Percentiles rank a stretch among this genome's conserved stretches.
Evolutionary conservation across 1,140 invertebrate species (phyloP).

Genomic region (Carposina sasakii): DNA sequence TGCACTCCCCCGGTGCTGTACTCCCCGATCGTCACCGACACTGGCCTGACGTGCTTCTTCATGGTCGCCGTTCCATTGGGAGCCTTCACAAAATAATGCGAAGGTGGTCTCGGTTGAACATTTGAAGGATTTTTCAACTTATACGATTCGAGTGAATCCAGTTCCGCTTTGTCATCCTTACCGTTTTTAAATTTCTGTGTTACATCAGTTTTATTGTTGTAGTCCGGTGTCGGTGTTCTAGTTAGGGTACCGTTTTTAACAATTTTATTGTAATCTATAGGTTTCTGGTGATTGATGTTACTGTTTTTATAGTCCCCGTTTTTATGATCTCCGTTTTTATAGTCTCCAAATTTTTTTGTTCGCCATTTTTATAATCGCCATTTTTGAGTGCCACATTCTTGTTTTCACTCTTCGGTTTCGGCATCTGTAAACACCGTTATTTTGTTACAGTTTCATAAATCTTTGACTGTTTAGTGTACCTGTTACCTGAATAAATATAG

Average conservation of each 20-base stretch:
- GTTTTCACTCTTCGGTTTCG: too few species aligned
- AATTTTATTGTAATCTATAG: slow-evolving; percentile 32
- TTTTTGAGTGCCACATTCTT: too few species aligned
- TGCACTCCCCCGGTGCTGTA: slow-evolving; percentile 74
- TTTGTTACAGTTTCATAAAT: too few species aligned
- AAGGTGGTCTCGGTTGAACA: slow-evolving; percentile 76
- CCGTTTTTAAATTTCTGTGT: slow-evolving; percentile 65
- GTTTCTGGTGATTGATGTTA: slow-evolving; percentile 31
- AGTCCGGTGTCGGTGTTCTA: slow-evolving; percentile 78
- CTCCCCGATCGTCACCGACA: slow-evolving; percentile 80
- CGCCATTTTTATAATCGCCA: too few species aligned
- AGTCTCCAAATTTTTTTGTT: slow-evolving; percentile 40
- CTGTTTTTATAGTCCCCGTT: slow-evolving; percentile 20
- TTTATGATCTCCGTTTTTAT: slow-evolving; percentile 21
- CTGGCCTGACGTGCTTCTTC: slow-evolving; percentile 66
- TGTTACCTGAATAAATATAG: too few species aligned
- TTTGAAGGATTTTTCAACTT: slow-evolving; percentile 76
- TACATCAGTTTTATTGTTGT: slow-evolving; percentile 61
- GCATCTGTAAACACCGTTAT: too few species aligned
- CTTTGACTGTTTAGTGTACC: too few species aligned
- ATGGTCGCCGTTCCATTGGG: slow-evolving; percentile 64
- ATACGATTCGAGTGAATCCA: slow-evolving; percentile 82
- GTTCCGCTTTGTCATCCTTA: slow-evolving; percentile 67
- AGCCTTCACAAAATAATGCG: slow-evolving; percentile 77
- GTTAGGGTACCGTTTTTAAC: slow-evolving; percentile 44